These are phyloP conservation scores for Mobula birostris DNA, from an alignment of 2,113 vertebrate species.

Conservation along the genomic window DNA sequence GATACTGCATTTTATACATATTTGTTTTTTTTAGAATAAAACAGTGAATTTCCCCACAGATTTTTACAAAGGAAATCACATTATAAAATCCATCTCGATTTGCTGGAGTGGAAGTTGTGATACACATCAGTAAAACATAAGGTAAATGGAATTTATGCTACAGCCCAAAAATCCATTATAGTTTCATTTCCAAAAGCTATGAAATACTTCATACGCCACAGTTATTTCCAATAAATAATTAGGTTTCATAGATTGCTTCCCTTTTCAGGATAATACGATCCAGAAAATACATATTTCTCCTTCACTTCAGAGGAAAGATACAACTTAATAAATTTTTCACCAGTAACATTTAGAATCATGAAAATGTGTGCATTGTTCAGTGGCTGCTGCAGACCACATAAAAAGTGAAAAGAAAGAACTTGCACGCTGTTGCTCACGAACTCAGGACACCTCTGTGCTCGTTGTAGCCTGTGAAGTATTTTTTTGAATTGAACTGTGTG, in stretches of 20 bases:
- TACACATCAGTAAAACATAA: slow-evolving; percentile 17
- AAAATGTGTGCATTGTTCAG: not conserved
- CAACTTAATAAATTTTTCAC: not conserved
- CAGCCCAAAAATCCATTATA: slow-evolving; percentile 27
- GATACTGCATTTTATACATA: not conserved
- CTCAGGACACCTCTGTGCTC: not conserved
- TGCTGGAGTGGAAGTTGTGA: not conserved
- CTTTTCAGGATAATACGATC: not conserved
- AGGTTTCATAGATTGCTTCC: slow-evolving; percentile 15
- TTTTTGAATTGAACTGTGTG: not conserved
- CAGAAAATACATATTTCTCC: slow-evolving; percentile 6
- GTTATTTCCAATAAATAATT: not conserved
- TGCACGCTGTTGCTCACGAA: not conserved
- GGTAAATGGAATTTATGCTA: slow-evolving; percentile 4
- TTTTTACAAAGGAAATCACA: not conserved
- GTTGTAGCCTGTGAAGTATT: no score
- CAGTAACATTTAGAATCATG: not conserved
- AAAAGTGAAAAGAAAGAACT: not conserved
- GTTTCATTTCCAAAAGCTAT: slow-evolving; percentile 24
- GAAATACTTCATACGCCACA: not conserved
- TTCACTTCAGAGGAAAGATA: not conserved
- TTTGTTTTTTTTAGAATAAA: not conserved
- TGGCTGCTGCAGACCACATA: not conserved
- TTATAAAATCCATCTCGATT: slow-evolving; percentile 21
- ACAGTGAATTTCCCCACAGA: slow-evolving; percentile 11